Conservation (phyloP, 2,113 vertebrate species). For the Upupa epops region DNA sequence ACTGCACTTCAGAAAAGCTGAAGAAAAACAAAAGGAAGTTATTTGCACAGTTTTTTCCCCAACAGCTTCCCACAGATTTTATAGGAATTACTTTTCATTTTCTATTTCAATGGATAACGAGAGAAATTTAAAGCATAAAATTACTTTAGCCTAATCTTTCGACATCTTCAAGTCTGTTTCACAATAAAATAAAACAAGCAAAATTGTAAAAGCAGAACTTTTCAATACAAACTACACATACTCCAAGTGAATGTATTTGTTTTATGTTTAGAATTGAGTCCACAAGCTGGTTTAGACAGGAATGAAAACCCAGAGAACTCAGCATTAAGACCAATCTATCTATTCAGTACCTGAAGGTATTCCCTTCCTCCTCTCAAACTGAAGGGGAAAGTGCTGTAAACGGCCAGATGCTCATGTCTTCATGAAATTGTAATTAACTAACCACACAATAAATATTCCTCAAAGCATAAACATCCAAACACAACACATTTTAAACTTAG, state of each 20-base stretch:
- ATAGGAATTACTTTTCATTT: not conserved
- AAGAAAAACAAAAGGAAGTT: conserved; percentile 28
- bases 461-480: not conserved
- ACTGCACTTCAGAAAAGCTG: conserved; percentile 92
- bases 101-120: not conserved
- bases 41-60: not conserved
- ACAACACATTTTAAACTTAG: not conserved
- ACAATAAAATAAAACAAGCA: not conserved
- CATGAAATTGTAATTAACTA: not conserved
- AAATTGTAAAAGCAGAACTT: not conserved
- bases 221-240: not conserved
- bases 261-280: not conserved
- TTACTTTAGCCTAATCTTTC: not conserved
- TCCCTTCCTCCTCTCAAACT: not conserved
- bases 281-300: not conserved
- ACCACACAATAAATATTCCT: not conserved
- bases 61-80: not conserved
- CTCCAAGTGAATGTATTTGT: not conserved
- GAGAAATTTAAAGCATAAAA: not conserved
- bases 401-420: not conserved
- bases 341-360: not conserved
- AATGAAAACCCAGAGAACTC: not conserved
- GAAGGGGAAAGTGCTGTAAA: not conserved
- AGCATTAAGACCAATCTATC: not conserved
- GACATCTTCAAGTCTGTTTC: not conserved